phyloP scores from a whole-genome alignment of 1,140 invertebrate species.

The Leguminivora glycinivorella region DNA sequence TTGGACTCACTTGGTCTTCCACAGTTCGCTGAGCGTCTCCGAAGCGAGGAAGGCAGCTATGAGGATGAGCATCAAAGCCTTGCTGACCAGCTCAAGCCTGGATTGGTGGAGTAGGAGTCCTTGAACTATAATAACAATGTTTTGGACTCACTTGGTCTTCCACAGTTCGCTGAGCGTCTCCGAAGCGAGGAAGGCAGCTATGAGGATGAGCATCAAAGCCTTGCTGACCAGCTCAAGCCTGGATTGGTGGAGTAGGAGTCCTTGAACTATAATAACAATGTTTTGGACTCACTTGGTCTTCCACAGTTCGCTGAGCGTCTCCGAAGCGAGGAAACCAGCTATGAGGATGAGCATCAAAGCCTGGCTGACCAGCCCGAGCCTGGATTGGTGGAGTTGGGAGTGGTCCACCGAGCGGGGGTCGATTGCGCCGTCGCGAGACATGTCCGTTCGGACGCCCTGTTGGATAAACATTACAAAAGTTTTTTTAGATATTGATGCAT shows the following conservation, averaged over 20 bases:
- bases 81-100: conserved; percentile 90
- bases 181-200: conserved; percentile 92
- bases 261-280: not conserved
- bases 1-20: conserved; percentile 90
- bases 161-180: conserved; percentile 95
- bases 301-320: conserved; percentile 94
- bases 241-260: not conserved
- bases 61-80: conserved; percentile 91
- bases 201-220: conserved; percentile 82
- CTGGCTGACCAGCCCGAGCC: conserved; percentile 92
- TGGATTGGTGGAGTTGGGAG: conserved; percentile 94
- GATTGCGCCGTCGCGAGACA: conserved; percentile 53
- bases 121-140: too few relatives aligned
- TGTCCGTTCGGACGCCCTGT: conserved; percentile 63
- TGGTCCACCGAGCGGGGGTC: conserved; percentile 84
- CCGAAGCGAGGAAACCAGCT: conserved; percentile 92
- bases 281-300: conserved; percentile 86
- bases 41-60: conserved; percentile 93
- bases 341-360: conserved; percentile 92
- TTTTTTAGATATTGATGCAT: too few relatives aligned
- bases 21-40: conserved; percentile 93
- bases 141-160: conserved; percentile 88
- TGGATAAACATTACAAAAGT: not conserved
- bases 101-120: conserved; percentile 95
- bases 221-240: conserved; percentile 59